Evolutionary conservation across 2,113 vertebrate genomes (phyloP), one percentile per base, ranked within the genome.

Genomic region (Myodes glareolus): DNA sequence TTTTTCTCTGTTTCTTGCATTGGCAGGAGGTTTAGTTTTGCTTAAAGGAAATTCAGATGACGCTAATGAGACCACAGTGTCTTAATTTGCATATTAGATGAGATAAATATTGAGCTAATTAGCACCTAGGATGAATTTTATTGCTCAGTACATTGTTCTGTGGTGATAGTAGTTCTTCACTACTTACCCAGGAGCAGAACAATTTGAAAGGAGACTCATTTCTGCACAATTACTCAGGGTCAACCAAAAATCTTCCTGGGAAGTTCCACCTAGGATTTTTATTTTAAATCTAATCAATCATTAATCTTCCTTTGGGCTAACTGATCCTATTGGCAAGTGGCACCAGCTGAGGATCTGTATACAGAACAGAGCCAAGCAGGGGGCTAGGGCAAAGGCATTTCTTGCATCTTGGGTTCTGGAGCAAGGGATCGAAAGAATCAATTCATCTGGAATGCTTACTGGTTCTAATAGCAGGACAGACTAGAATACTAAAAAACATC

Each of bases 61-160:
- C 39, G 96, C 95, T 99, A 99, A 99, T 98, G 98, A 98, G 98
- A 97, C 98, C 47, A 4, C 96, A 98, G 98, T 96, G 97, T 96
- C 98, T 97, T 98, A 82, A 98, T 99, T 98, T 98, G 95, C 98
- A 98, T 99, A 98, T 99, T 98, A 98, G 98, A 99, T 98, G 98
- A 98, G 98, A 98, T 98, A 99, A 99, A 98, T 98, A 98, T 98
- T 98, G 98, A 98, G 98, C 97, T 98, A 98, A 99, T 99, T 98
- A 98, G 98, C 98, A 98, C 98, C 97, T 98, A 97, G 92, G 95
- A 98, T 97, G 96, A 47, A 97, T 95, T 98, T 98, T 98, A 90
- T 98, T 97, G 95, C 97, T 94, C 95, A 76, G 97, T 98, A 88
- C 86, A 78, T 98, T 76, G 93, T 98, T 98, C 85, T 65, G 19